These are phyloP conservation scores for Myrmecobius fasciatus DNA, from an alignment of 2,113 vertebrate species.

Conservation along the genomic window DNA sequence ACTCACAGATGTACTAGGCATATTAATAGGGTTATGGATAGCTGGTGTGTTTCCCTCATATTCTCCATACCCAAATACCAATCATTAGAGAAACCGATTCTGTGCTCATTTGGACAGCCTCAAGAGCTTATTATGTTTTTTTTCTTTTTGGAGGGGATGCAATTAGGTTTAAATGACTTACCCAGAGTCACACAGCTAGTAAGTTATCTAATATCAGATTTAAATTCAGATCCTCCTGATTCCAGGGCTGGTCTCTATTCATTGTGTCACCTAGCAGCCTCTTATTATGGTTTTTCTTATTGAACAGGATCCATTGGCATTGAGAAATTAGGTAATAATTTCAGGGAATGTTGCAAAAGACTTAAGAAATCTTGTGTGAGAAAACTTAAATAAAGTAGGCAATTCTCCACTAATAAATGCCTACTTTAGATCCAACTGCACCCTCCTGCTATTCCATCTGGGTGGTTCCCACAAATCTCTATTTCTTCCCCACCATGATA, in stretches of 20 bases:
- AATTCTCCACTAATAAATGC: neutral
- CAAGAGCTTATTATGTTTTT: neutral
- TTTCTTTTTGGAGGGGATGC: neutral
- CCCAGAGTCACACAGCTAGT: too few species aligned
- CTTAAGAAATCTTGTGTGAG: neutral
- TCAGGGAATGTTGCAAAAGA: neutral
- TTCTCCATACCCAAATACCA: neutral
- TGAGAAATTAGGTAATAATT: neutral
- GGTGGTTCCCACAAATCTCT: neutral
- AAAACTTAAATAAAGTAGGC: neutral
- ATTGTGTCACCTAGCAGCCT: neutral
- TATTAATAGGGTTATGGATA: neutral
- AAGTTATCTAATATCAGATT: neutral
- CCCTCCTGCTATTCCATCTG: neutral
- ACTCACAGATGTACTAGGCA: neutral
- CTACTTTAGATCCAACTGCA: neutral
- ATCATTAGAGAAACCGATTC: fast-evolving
- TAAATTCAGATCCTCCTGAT: neutral
- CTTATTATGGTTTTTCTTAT: neutral
- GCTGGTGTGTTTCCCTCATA: neutral
- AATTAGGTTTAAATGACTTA: neutral
- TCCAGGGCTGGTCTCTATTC: neutral
- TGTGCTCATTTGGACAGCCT: neutral
- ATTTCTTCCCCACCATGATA: neutral
- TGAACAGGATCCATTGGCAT: neutral